Evolutionary conservation across 2,113 vertebrate species (phyloP), one percentile per base, ranked within the genome.

Genomic region (Phalacrocorax aristotelis): DNA sequence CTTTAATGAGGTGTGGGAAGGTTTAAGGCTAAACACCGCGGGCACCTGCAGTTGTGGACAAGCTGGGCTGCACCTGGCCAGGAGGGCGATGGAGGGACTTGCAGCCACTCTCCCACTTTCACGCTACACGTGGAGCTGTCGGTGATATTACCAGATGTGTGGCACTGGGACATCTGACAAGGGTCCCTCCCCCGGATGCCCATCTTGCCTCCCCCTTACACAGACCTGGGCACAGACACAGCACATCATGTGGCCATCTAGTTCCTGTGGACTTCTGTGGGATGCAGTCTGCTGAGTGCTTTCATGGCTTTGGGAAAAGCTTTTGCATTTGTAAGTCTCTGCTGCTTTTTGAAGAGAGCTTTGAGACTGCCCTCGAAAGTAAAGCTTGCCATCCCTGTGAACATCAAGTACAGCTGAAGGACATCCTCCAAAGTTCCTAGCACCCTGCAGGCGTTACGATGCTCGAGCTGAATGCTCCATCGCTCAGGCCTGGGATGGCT

Each of bases 41-140:
- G 18, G n/a, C 30, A 58, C 34, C 27, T 4, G 7, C 38, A 54
- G 7, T 20, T 32, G 13, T 6, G 51, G 32, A 58, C 0, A 0
- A 60, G 30, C 10, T 1, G 2, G 22, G 46, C 46, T 83, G 58
- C 48, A 72, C 12, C n/a, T 2, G 3, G 44, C 44, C 46, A 61
- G 25, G 30, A 64, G 26, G 49, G 25, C 0, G 2, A n/a, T 27
- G 51, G 51, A 61, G 20, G 40, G 40, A 49, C 30, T 15, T 38
- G n/a, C 48, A 55, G 48, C 60, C 18, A 13, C 60, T 55, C 26
- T 42, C 38, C 38, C 38, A 46, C 29, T 66, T 40, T 48, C 30
- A 61, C 2, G 2, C 40, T 72, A 46, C 52, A 57, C 9, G 0
- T 17, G 54, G 23, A 26, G 16, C 65, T 17, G 15, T 5, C 6